phyloP scores from a whole-genome alignment of 2,888 invertebrate species.

The Liopterus haemorrhoidalis region DNA sequence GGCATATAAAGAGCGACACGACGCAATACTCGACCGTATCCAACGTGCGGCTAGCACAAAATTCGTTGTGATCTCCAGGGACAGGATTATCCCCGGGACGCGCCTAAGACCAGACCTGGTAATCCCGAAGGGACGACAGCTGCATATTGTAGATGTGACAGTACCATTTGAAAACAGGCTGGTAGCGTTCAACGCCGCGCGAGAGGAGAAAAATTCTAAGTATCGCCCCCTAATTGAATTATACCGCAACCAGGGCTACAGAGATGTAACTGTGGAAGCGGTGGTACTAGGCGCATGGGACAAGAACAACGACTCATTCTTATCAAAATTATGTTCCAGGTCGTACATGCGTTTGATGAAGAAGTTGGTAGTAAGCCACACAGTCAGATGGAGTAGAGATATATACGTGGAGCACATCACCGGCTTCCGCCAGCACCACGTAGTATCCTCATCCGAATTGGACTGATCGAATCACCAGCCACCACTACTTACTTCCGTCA shows the following conservation, averaged over 20 bases:
- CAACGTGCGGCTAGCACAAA: constrained; percentile 20
- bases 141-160: constrained; percentile 36
- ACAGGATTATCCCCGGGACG: constrained; percentile 21
- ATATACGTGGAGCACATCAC: constrained; percentile 38
- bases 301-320: constrained; percentile 32
- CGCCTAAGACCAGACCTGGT: constrained; percentile 33
- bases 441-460: background rate
- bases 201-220: constrained; percentile 29
- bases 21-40: constrained; percentile 31
- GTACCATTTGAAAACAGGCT: constrained; percentile 37
- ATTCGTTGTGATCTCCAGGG: constrained; percentile 21
- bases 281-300: constrained; percentile 38
- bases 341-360: constrained; percentile 32
- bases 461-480: too few relatives aligned
- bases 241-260: constrained; percentile 15
- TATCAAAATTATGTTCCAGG: constrained; percentile 21
- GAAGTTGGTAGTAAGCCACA: constrained; percentile 34
- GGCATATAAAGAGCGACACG: constrained; percentile 33
- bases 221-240: constrained; percentile 14
- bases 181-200: constrained; percentile 30
- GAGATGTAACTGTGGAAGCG: constrained; percentile 28
- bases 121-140: constrained; percentile 26
- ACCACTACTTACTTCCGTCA: too few relatives aligned
- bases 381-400: constrained; percentile 36
- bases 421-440: constrained; percentile 22